These are phyloP conservation scores for Drosophila subsilvestris DNA, from an alignment of 2,888 invertebrate species.

Conservation along the genomic window DNA sequence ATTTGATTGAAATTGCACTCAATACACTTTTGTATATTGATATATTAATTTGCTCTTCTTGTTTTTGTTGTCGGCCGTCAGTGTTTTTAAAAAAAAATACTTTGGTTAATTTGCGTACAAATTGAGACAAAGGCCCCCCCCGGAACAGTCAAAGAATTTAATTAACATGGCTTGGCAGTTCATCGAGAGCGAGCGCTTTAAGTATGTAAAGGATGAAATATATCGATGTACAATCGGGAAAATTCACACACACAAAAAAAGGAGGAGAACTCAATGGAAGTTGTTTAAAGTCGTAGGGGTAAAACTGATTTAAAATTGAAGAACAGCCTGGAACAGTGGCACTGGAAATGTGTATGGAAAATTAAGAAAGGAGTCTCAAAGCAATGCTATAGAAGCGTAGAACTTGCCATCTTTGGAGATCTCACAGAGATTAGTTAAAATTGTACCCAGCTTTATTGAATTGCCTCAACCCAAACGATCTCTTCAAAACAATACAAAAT, in stretches of 20 bases:
- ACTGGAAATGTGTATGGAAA: too few species aligned
- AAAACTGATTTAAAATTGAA: too few species aligned
- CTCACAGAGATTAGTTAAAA: too few species aligned
- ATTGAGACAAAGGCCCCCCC: constrained; percentile 64
- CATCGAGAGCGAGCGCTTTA: background rate
- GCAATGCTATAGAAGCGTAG: too few species aligned
- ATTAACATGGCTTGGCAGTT: constrained; percentile 38
- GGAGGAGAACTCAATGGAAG: background rate
- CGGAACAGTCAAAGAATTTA: constrained; percentile 38
- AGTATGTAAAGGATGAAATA: constrained; percentile 19
- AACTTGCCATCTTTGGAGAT: too few species aligned
- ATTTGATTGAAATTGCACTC: constrained; percentile 75
- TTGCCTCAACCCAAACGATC: background rate
- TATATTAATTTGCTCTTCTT: constrained; percentile 72
- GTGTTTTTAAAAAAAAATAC: constrained; percentile 56
- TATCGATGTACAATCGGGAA: background rate
- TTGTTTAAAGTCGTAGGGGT: background rate
- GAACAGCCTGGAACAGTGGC: too few species aligned
- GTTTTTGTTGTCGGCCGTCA: constrained; percentile 22
- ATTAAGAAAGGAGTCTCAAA: too few species aligned
- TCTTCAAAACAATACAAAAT: background rate
- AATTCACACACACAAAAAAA: background rate
- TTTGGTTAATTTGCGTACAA: constrained; percentile 69
- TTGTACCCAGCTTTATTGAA: too few species aligned
- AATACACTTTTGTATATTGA: constrained; percentile 75